These are phyloP conservation scores for Portevinia maculata DNA, from an alignment of 2,888 invertebrate species.

Conservation along the genomic window DNA sequence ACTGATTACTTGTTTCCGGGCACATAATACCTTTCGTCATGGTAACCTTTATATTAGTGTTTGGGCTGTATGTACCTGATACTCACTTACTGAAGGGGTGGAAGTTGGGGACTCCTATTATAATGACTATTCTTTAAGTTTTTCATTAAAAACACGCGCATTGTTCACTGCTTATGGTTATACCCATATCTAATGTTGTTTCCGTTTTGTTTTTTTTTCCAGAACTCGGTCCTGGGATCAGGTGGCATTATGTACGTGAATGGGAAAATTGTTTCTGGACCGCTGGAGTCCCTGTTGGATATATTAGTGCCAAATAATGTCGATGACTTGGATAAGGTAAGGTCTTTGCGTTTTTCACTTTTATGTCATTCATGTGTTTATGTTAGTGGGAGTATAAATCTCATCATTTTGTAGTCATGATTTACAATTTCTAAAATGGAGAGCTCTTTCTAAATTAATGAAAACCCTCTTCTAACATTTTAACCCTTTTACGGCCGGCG, in stretches of 20 bases:
- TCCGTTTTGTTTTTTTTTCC: slow-evolving; percentile 57
- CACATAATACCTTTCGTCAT: slow-evolving; percentile 24
- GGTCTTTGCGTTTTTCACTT: slow-evolving; percentile 47
- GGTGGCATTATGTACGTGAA: slow-evolving; percentile 82
- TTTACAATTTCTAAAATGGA: slow-evolving; percentile 60
- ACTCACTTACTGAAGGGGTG: slow-evolving; percentile 28
- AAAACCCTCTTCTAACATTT: slow-evolving; percentile 51
- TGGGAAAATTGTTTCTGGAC: slow-evolving; percentile 82
- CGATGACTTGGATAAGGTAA: slow-evolving; percentile 82
- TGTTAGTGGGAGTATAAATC: slow-evolving; percentile 8
- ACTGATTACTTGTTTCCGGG: slow-evolving; percentile 46
- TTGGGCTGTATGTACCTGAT: slow-evolving; percentile 19
- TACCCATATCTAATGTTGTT: slow-evolving; percentile 30
- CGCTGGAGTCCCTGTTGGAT: slow-evolving; percentile 81
- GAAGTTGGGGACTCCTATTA: slow-evolving; percentile 2
- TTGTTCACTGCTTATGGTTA: slow-evolving; percentile 19
- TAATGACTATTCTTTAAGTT: slow-evolving; percentile 49
- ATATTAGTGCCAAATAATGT: slow-evolving; percentile 80
- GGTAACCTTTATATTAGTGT: slow-evolving; percentile 4
- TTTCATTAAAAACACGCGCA: slow-evolving; percentile 59
- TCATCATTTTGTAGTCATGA: slow-evolving; percentile 36
- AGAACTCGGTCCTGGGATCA: slow-evolving; percentile 82
- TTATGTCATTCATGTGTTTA: slow-evolving; percentile 30
- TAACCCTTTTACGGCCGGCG: slow-evolving; percentile 38
- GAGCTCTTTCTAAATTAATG: slow-evolving; percentile 63